phyloP scores from a whole-genome alignment of 1,140 invertebrate genomes.

The Ooceraea biroi region DNA sequence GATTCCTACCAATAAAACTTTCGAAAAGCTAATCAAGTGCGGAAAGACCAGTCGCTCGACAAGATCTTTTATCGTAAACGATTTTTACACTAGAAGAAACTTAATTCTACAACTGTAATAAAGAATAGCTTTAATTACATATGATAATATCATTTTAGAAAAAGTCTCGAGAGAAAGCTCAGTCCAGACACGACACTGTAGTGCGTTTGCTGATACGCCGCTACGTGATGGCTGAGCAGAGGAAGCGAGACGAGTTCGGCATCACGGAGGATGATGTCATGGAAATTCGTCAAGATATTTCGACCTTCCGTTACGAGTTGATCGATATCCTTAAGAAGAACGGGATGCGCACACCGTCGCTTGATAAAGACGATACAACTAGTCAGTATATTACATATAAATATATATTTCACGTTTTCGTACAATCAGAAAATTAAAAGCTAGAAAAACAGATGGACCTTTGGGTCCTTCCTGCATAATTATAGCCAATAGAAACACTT shows the following conservation, averaged over 20 bases:
- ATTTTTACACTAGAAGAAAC: background rate
- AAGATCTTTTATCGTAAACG: constrained; percentile 89
- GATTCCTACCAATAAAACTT: constrained; percentile 91
- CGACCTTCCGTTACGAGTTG: constrained; percentile 93
- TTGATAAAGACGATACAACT: constrained; percentile 88
- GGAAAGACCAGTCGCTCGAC: constrained; percentile 85
- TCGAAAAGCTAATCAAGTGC: constrained; percentile 87
- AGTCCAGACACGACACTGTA: constrained; percentile 90
- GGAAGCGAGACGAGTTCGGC: constrained; percentile 92
- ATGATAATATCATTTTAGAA: constrained; percentile 85
- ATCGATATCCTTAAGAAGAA: constrained; percentile 95
- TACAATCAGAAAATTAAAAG: background rate
- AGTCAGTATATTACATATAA: constrained; percentile 83
- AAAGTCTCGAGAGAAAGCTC: constrained; percentile 90
- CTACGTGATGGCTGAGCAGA: constrained; percentile 94
- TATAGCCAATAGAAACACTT: too few relatives aligned
- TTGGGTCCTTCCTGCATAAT: too few relatives aligned
- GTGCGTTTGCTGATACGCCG: constrained; percentile 93
- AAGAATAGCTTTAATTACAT: background rate
- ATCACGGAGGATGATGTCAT: constrained; percentile 98
- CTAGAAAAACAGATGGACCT: too few relatives aligned
- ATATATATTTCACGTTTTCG: constrained; percentile 9
- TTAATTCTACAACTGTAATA: background rate
- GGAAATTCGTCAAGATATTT: constrained; percentile 98
- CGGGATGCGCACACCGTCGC: constrained; percentile 92